These are phyloP conservation scores for Macrotis lagotis DNA, from an alignment of 2,113 vertebrate species.

Conservation along the genomic window DNA sequence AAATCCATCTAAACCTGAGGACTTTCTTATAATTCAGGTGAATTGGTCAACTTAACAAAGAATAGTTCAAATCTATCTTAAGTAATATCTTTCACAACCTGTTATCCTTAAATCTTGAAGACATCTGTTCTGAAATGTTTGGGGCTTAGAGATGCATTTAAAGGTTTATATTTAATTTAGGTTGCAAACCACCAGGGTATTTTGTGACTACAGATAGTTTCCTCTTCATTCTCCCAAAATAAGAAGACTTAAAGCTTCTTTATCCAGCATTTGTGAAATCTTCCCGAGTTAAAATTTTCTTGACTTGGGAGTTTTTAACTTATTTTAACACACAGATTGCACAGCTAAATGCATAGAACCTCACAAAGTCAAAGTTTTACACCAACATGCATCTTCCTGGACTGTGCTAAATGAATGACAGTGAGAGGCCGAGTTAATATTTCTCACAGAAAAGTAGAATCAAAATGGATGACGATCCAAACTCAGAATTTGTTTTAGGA, in stretches of 20 bases:
- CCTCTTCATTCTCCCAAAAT: conserved; percentile 53
- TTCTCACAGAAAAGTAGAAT: background rate
- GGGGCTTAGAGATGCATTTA: conserved; percentile 71
- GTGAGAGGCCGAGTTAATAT: conserved; percentile 58
- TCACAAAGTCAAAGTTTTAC: conserved; percentile 36
- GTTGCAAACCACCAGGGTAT: conserved; percentile 61
- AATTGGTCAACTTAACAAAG: conserved; percentile 49
- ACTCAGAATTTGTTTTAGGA: conserved; percentile 13
- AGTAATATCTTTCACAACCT: conserved; percentile 61
- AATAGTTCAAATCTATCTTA: conserved; percentile 55
- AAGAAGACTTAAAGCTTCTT: conserved; percentile 35
- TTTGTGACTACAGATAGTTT: conserved; percentile 50
- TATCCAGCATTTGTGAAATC: conserved; percentile 45
- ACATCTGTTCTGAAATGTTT: conserved; percentile 61
- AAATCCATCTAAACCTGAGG: conserved; percentile 52
- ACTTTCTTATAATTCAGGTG: conserved; percentile 49
- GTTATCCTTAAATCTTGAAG: conserved; percentile 59
- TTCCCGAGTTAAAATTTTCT: conserved; percentile 47
- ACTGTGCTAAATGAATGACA: conserved; percentile 60
- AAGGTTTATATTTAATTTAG: conserved; percentile 73
- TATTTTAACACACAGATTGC: conserved; percentile 39
- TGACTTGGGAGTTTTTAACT: conserved; percentile 60
- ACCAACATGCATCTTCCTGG: conserved; percentile 50
- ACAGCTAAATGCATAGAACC: conserved; percentile 25
- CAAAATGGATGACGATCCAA: conserved; percentile 29